Evolutionary conservation across 2,888 invertebrate genomes (phyloP).

Genomic region (Anagyrus pseudococci): DNA sequence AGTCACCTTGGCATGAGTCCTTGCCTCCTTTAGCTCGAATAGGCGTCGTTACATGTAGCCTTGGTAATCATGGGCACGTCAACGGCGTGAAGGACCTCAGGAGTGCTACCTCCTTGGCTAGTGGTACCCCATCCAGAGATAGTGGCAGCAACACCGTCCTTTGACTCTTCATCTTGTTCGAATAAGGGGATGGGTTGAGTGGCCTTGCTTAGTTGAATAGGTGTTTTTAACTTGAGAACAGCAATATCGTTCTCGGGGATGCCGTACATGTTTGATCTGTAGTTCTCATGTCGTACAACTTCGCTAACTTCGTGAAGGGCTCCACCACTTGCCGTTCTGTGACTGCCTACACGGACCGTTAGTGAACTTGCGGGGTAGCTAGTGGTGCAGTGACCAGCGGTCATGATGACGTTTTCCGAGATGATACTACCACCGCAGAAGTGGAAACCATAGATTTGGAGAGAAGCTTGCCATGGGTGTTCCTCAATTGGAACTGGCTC

Average conservation of each 20-base stretch:
- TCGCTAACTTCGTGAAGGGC: slow-evolving; percentile 60
- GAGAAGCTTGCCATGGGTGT: slow-evolving; percentile 64
- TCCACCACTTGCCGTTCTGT: slow-evolving; percentile 64
- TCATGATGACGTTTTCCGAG: slow-evolving; percentile 63
- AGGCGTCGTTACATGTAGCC: slow-evolving; percentile 63
- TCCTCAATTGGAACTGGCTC: slow-evolving; percentile 62
- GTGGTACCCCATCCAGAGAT: slow-evolving; percentile 50
- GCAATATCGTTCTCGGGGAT: slow-evolving; percentile 67
- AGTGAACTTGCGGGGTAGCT: slow-evolving; percentile 45
- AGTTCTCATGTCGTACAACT: slow-evolving; percentile 65
- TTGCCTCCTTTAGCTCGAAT: slow-evolving; percentile 68
- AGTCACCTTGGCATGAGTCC: slow-evolving; percentile 62
- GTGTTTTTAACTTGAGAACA: slow-evolving; percentile 63
- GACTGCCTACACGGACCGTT: slow-evolving; percentile 60
- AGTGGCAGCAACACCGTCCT: slow-evolving; percentile 39
- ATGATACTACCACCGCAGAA: slow-evolving; percentile 68
- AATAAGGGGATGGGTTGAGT: slow-evolving; percentile 63
- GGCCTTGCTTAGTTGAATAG: slow-evolving; percentile 62
- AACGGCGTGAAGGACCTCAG: slow-evolving; percentile 62
- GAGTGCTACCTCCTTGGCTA: slow-evolving; percentile 42
- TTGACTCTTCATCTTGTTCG: slow-evolving; percentile 48
- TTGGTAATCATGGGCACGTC: slow-evolving; percentile 66
- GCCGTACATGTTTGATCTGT: slow-evolving; percentile 56
- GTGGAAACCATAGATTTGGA: slow-evolving; percentile 61
- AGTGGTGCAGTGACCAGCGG: slow-evolving; percentile 68